phyloP scores from a whole-genome alignment of 2,797 vertebrate genomes.

The Leptatherina wallacei region DNA sequence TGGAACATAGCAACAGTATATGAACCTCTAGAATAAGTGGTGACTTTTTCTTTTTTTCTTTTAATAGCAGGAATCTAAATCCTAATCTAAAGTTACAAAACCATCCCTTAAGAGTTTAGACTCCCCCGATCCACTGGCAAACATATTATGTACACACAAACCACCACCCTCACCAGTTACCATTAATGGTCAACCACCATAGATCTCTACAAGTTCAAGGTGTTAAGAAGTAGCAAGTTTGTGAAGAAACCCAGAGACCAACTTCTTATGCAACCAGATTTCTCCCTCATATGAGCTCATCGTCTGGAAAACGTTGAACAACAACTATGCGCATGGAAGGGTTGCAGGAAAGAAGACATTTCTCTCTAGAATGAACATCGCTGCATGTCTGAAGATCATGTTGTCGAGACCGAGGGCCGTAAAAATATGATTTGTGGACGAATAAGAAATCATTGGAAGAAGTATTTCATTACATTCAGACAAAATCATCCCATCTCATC shows the following conservation, averaged over 20 bases:
- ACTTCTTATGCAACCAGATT: background rate
- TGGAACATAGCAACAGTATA: too few species aligned
- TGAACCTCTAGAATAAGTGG: background rate
- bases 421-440: background rate
- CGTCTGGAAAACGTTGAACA: background rate
- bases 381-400: background rate
- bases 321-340: background rate
- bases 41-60: background rate
- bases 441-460: background rate
- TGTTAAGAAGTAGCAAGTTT: background rate
- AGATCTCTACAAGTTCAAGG: background rate
- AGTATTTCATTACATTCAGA: background rate
- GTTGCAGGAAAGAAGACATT: background rate
- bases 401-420: background rate
- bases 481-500: background rate
- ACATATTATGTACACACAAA: background rate
- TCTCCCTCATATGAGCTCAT: background rate
- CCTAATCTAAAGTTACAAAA: background rate
- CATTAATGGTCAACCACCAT: background rate
- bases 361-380: background rate
- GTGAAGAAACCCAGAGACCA: background rate
- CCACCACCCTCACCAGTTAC: background rate
- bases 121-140: background rate
- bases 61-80: background rate
- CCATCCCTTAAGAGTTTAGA: background rate